These are phyloP conservation scores for Aporophyla nigra DNA, from an alignment of 2,888 invertebrate genomes.

Conservation along the genomic window DNA sequence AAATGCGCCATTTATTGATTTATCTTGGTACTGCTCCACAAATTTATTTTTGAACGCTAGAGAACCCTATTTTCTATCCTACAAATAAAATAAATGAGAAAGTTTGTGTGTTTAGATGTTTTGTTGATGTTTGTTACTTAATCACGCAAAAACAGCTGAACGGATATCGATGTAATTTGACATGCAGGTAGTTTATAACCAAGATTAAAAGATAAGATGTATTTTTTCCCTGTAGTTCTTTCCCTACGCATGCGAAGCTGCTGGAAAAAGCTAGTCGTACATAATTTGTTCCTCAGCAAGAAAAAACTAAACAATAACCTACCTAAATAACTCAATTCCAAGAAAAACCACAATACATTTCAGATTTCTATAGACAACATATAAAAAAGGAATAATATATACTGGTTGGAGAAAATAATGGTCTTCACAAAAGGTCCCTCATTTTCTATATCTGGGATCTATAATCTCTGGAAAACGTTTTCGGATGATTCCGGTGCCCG, in stretches of 20 bases:
- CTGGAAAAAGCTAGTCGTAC: too few relatives aligned
- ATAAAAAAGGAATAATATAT: slow-evolving; percentile 25
- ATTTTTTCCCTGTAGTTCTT: too few relatives aligned
- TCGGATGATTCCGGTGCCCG: slow-evolving; percentile 52
- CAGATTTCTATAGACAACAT: slow-evolving; percentile 12
- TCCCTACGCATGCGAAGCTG: too few relatives aligned
- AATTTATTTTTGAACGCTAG: too few relatives aligned
- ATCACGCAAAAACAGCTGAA: too few relatives aligned
- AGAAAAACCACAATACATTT: slow-evolving; percentile 23
- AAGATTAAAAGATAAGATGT: too few relatives aligned
- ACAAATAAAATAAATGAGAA: too few relatives aligned
- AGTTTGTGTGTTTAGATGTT: too few relatives aligned
- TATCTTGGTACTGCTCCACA: neutral
- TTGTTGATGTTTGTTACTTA: too few relatives aligned
- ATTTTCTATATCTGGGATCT: slow-evolving; percentile 61
- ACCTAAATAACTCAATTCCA: neutral
- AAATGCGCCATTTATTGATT: neutral
- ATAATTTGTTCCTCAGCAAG: neutral
- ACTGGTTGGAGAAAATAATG: slow-evolving; percentile 43
- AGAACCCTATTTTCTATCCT: too few relatives aligned
- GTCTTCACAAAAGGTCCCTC: slow-evolving; percentile 51
- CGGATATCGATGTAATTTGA: too few relatives aligned
- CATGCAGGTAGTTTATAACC: too few relatives aligned
- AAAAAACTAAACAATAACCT: neutral
- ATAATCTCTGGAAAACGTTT: slow-evolving; percentile 60